These are phyloP conservation scores for Dendrocincla fuliginosa DNA, from an alignment of 2,797 vertebrate species.

Conservation along the genomic window DNA sequence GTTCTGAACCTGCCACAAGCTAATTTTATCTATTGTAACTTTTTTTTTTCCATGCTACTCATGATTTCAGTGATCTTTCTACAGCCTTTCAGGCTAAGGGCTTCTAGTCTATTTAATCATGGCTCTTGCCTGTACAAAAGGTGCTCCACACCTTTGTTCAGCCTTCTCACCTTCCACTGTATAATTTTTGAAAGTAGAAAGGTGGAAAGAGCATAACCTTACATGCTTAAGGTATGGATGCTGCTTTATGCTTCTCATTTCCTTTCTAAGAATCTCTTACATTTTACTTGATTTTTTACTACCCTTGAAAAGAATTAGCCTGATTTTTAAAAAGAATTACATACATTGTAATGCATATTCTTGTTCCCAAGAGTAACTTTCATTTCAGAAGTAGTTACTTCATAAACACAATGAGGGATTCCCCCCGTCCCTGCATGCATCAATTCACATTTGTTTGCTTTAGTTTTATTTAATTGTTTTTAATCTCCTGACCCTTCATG, in stretches of 20 bases:
- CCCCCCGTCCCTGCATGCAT: accelerated
- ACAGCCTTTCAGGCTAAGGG: background rate
- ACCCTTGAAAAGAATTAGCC: background rate
- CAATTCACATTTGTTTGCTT: background rate
- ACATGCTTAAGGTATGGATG: background rate
- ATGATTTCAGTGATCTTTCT: conserved; percentile 1
- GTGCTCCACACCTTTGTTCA: background rate
- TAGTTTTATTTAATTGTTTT: background rate
- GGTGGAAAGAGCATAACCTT: background rate
- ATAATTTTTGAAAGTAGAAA: background rate
- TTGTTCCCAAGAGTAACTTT: background rate
- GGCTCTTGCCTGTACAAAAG: background rate
- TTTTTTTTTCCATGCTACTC: background rate
- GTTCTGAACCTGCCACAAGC: background rate
- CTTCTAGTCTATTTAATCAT: background rate
- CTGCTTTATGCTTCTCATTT: background rate
- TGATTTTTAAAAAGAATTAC: background rate
- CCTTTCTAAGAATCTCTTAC: background rate
- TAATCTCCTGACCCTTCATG: background rate
- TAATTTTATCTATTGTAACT: background rate
- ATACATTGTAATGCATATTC: background rate
- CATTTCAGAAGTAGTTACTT: background rate
- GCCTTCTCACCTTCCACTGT: background rate
- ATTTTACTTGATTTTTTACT: background rate
- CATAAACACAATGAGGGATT: background rate